Conservation (phyloP, 2,888 invertebrate species). For the Euzophera pinguis region DNA sequence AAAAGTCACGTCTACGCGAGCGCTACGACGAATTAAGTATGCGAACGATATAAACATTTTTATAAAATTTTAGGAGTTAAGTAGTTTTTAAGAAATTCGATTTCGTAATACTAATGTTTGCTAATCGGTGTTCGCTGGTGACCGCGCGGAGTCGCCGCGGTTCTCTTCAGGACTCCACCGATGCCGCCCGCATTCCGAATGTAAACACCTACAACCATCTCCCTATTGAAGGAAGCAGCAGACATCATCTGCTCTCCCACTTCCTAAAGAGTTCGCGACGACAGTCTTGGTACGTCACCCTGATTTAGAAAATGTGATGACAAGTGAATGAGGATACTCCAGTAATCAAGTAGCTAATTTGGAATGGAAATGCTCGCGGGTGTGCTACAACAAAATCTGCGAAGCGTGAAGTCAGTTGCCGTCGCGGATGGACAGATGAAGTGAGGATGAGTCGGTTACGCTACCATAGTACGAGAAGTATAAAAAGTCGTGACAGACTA, state of each 20-base stretch:
- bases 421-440: constrained; percentile 39
- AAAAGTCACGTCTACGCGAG: constrained; percentile 47
- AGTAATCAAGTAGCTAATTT: constrained; percentile 39
- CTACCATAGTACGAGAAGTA: constrained; percentile 68
- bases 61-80: constrained; percentile 66
- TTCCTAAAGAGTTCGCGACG: constrained; percentile 4
- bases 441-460: constrained; percentile 56
- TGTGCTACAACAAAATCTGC: constrained; percentile 39
- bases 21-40: constrained; percentile 51
- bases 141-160: constrained; percentile 18
- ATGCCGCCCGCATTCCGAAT: constrained; percentile 1
- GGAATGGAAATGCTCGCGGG: constrained; percentile 34
- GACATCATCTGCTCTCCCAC: neutral
- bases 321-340: constrained; percentile 61
- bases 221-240: neutral
- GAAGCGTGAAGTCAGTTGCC: constrained; percentile 41
- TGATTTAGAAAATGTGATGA: constrained; percentile 35
- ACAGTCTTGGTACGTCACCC: constrained; percentile 24
- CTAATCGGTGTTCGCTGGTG: constrained; percentile 36
- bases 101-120: constrained; percentile 59
- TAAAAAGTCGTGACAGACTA: constrained; percentile 75
- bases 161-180: neutral
- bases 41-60: constrained; percentile 63
- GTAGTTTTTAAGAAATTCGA: constrained; percentile 66
- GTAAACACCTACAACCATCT: neutral